These are phyloP conservation scores for Plestiodon gilberti DNA, from an alignment of 2,113 vertebrate genomes.

Conservation along the genomic window DNA sequence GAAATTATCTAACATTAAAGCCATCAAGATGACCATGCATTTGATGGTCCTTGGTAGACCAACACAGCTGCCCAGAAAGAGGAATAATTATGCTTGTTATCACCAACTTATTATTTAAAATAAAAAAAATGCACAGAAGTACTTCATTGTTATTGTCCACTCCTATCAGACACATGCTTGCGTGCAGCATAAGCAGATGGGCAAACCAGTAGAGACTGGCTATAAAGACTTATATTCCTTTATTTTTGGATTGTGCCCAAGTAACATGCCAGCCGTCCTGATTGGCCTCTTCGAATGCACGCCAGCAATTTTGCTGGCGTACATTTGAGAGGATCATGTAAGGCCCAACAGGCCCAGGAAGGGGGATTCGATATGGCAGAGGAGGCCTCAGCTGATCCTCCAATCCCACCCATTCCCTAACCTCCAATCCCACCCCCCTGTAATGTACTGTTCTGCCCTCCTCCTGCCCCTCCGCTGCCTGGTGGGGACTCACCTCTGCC, in stretches of 20 bases:
- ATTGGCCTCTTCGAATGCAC: too few relatives aligned
- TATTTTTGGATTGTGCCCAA: neutral
- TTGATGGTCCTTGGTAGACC: conserved; percentile 27
- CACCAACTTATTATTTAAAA: conserved; percentile 11
- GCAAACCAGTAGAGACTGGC: neutral
- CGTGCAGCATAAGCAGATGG: neutral
- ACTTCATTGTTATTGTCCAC: neutral
- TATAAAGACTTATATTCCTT: neutral
- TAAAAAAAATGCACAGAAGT: neutral
- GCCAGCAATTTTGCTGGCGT: too few relatives aligned
- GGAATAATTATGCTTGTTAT: neutral
- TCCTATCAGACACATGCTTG: conserved; percentile 1
- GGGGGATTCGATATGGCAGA: too few relatives aligned
- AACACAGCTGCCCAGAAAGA: conserved; percentile 24
- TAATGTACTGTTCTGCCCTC: too few relatives aligned
- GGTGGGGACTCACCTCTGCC: too few relatives aligned
- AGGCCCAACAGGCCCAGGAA: too few relatives aligned
- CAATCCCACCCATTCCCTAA: too few relatives aligned
- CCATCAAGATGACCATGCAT: conserved; percentile 5
- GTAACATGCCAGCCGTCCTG: too few relatives aligned
- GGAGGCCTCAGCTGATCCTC: too few relatives aligned
- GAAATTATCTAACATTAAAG: conserved; percentile 45
- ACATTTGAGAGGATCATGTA: too few relatives aligned
- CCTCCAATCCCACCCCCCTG: too few relatives aligned
- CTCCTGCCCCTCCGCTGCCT: too few relatives aligned